Evolutionary conservation across 2,797 vertebrate genomes (phyloP).

Genomic region (Perdix hodgsoniae): DNA sequence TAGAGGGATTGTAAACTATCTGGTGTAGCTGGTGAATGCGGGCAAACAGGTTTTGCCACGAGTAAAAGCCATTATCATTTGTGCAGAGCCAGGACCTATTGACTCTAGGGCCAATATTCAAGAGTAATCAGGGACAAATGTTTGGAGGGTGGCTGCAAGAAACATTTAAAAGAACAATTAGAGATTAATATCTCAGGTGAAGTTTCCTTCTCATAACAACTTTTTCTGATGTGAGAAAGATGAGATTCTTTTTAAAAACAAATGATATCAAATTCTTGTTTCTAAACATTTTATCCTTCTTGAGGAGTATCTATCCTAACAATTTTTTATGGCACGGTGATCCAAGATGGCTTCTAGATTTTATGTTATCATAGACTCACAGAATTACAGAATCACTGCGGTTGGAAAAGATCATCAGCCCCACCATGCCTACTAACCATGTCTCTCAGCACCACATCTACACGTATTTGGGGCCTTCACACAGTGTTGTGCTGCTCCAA

Average conservation of each 20-base stretch:
- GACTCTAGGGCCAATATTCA: neutral
- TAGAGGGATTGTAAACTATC: neutral
- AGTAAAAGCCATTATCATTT: neutral
- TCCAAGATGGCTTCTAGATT: neutral
- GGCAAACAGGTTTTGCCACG: neutral
- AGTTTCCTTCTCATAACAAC: neutral
- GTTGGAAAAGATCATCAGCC: too few species aligned
- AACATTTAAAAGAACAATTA: neutral
- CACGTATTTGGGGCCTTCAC: neutral
- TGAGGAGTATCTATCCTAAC: neutral
- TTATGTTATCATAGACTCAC: neutral
- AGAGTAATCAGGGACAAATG: neutral
- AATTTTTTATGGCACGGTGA: neutral
- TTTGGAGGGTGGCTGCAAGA: neutral
- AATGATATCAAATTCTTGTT: neutral
- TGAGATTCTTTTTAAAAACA: neutral
- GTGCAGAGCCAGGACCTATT: fast-evolving
- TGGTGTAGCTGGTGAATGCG: neutral
- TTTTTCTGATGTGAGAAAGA: neutral
- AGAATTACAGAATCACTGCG: too few species aligned
- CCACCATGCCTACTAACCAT: too few species aligned
- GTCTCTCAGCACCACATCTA: too few species aligned
- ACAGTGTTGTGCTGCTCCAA: neutral
- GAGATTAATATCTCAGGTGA: neutral
- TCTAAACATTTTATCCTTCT: neutral